phyloP scores from a whole-genome alignment of 2,888 invertebrate species.

The Cephus spinipes region DNA sequence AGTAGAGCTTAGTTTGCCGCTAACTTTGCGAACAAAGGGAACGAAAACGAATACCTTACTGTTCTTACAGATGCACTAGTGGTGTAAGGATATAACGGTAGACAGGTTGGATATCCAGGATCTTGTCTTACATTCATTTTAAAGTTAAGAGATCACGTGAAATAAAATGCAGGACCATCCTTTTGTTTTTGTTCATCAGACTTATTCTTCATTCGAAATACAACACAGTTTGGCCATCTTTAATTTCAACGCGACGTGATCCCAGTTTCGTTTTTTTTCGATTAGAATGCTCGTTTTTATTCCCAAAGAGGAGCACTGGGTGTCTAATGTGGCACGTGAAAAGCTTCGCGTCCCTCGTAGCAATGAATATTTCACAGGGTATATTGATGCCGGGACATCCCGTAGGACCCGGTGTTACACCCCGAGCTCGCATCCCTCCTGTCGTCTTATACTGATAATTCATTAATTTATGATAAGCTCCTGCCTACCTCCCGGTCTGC shows the following conservation, averaged over 20 bases:
- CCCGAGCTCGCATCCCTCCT: constrained; percentile 25
- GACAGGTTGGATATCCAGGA: neutral
- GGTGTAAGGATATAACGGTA: neutral
- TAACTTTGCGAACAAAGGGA: neutral
- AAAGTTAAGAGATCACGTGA: neutral
- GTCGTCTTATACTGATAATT: constrained; percentile 53
- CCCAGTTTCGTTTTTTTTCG: neutral
- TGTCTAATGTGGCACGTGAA: neutral
- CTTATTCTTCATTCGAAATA: neutral
- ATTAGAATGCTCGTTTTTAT: neutral
- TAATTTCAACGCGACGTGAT: neutral
- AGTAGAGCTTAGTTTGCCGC: neutral
- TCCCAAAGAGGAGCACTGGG: neutral
- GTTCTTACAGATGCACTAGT: neutral
- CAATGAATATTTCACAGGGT: constrained; percentile 37
- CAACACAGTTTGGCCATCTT: neutral
- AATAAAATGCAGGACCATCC: neutral
- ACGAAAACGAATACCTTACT: neutral
- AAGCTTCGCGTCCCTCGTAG: neutral
- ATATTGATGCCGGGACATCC: constrained; percentile 32
- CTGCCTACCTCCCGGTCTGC: constrained; percentile 37
- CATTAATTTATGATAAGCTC: constrained; percentile 64
- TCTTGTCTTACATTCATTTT: neutral
- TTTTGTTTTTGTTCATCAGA: neutral
- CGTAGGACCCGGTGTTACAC: constrained; percentile 16